A percentile compares a stretch with the other conserved stretches of the same genome.
These are phyloP conservation scores for Polyploca ridens DNA, from an alignment of 2,888 invertebrate species.

Conservation along the genomic window DNA sequence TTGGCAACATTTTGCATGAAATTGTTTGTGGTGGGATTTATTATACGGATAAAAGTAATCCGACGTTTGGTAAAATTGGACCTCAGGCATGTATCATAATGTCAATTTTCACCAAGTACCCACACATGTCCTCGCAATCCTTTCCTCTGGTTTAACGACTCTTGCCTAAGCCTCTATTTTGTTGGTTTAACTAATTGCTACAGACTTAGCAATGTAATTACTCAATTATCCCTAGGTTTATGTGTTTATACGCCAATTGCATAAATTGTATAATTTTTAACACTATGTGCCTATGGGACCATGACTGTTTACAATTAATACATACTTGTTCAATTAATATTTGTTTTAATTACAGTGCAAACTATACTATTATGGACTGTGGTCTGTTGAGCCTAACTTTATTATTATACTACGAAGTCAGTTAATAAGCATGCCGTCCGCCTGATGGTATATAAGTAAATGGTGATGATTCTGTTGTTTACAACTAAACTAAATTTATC, in stretches of 20 bases:
- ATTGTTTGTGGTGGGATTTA: too few relatives aligned
- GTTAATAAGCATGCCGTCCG: too few relatives aligned
- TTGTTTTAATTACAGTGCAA: constrained; percentile 16
- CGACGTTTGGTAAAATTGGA: too few relatives aligned
- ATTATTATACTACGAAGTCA: too few relatives aligned
- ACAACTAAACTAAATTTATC: too few relatives aligned
- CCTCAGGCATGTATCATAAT: constrained; percentile 12
- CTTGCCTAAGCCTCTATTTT: constrained; percentile 53
- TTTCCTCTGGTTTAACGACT: constrained; percentile 32
- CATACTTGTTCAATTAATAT: neutral
- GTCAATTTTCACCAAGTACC: neutral
- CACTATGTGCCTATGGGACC: neutral
- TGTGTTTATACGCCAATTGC: constrained; percentile 12
- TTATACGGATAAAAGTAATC: too few relatives aligned
- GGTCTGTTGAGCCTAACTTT: too few relatives aligned
- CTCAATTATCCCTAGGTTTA: constrained; percentile 13
- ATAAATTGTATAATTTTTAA: constrained; percentile 8
- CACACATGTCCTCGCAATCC: constrained; percentile 41
- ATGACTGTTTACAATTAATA: neutral
- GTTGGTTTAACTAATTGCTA: constrained; percentile 47
- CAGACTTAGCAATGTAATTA: constrained; percentile 28
- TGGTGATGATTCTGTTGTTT: too few relatives aligned
- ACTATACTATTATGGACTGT: neutral
- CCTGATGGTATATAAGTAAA: too few relatives aligned
- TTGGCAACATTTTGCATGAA: too few relatives aligned